These are phyloP conservation scores for Eulemur rufifrons DNA, from an alignment of 2,113 vertebrate genomes.

Conservation along the genomic window DNA sequence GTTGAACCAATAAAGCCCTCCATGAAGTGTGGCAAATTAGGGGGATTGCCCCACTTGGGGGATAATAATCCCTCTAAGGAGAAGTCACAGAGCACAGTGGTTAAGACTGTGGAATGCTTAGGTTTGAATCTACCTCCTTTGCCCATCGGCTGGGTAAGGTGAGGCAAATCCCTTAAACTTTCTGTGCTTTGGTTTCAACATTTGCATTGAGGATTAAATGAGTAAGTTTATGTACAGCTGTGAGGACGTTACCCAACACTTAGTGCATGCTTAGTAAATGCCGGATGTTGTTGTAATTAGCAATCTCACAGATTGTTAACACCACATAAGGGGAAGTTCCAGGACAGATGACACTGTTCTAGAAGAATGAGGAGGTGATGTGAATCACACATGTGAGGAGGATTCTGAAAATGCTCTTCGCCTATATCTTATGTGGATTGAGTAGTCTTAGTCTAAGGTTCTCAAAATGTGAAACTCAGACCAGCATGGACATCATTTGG, in stretches of 20 bases:
- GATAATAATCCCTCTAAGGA: background rate
- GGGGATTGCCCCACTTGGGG: background rate
- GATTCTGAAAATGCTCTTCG: too few relatives aligned
- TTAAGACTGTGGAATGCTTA: background rate
- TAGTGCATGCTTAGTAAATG: background rate
- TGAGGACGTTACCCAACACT: background rate
- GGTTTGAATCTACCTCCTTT: background rate
- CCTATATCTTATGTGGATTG: too few relatives aligned
- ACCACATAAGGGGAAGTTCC: fast-evolving
- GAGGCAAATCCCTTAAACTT: background rate
- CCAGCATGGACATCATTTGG: background rate
- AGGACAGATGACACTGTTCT: background rate
- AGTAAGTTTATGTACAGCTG: background rate
- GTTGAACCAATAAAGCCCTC: background rate
- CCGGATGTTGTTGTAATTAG: background rate
- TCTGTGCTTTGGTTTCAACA: background rate
- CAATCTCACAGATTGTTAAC: background rate
- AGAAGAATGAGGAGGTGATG: background rate
- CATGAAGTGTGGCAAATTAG: background rate
- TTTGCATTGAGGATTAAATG: background rate
- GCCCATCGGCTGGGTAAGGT: background rate
- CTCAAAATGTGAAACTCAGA: background rate
- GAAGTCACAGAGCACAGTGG: background rate
- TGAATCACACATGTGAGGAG: fast-evolving
- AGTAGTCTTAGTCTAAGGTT: background rate